phyloP scores from a whole-genome alignment of 2,888 invertebrate species.

The Acronicta leporina region DNA sequence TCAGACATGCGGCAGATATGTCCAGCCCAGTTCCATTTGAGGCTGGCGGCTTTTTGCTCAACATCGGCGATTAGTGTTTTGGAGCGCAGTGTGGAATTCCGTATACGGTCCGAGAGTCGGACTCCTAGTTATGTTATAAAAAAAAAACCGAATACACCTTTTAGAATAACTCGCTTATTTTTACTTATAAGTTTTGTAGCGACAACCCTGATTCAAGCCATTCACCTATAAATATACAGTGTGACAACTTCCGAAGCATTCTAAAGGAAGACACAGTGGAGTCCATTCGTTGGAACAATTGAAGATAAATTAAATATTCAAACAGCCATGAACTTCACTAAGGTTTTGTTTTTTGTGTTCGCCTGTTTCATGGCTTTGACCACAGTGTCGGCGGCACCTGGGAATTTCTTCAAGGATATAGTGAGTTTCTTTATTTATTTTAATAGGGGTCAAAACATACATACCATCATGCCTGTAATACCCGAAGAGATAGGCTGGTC shows the following conservation, averaged over 20 bases:
- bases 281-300: not conserved
- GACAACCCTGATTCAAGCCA: constrained; percentile 5
- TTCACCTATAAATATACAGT: constrained; percentile 29
- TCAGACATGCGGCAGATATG: too few relatives aligned
- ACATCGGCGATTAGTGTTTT: too few relatives aligned
- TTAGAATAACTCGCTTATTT: too few relatives aligned
- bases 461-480: too few relatives aligned
- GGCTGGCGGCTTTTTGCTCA: too few relatives aligned
- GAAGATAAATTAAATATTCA: not conserved
- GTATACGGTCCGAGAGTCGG: too few relatives aligned
- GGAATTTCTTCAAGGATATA: constrained; percentile 43
- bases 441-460: too few relatives aligned
- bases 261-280: not conserved
- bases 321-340: constrained; percentile 38
- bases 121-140: too few relatives aligned
- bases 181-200: not conserved
- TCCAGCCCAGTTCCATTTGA: too few relatives aligned
- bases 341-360: constrained; percentile 25
- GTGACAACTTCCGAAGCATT: constrained; percentile 15
- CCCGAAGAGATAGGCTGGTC: too few relatives aligned
- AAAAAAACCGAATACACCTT: too few relatives aligned
- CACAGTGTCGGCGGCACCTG: constrained; percentile 47
- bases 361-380: constrained; percentile 41
- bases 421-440: constrained; percentile 15
- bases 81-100: too few relatives aligned